Evolutionary conservation across 2,888 invertebrate genomes (phyloP).

Genomic region (Parnassius smintheus): DNA sequence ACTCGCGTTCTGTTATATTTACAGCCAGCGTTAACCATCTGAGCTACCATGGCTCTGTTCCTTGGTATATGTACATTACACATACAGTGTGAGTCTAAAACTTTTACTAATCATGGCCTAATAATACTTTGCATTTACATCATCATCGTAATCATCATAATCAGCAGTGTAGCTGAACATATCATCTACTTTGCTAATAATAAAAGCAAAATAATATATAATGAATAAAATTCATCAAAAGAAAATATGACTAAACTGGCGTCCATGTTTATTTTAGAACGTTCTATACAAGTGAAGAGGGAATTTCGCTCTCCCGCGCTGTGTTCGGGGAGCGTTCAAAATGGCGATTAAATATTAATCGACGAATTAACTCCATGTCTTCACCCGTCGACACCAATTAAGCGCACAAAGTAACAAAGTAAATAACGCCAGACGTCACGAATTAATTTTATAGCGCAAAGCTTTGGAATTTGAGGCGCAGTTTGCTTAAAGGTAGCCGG

Average conservation of each 20-base stretch:
- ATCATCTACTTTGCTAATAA: no score
- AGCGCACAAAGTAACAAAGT: slow-evolving; percentile 76
- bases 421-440: slow-evolving; percentile 63
- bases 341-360: slow-evolving; percentile 75
- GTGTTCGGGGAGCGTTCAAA: slow-evolving; percentile 35
- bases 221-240: slow-evolving; percentile 7
- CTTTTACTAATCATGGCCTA: no score
- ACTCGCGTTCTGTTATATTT: no score
- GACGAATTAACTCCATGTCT: slow-evolving; percentile 76
- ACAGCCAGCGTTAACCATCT: no score
- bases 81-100: no score
- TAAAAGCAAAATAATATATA: background rate
- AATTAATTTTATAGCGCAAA: slow-evolving; percentile 70
- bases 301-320: slow-evolving; percentile 18
- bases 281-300: slow-evolving; percentile 18
- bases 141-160: no score
- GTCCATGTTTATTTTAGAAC: slow-evolving; percentile 19
- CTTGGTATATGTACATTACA: no score
- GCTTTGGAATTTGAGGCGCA: slow-evolving; percentile 48
- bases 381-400: slow-evolving; percentile 73
- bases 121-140: no score
- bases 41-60: no score
- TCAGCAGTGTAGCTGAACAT: no score
- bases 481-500: slow-evolving; percentile 66
- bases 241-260: slow-evolving; percentile 14